Conservation (phyloP, 2,888 invertebrate species). For the Hetaerina titia region DNA sequence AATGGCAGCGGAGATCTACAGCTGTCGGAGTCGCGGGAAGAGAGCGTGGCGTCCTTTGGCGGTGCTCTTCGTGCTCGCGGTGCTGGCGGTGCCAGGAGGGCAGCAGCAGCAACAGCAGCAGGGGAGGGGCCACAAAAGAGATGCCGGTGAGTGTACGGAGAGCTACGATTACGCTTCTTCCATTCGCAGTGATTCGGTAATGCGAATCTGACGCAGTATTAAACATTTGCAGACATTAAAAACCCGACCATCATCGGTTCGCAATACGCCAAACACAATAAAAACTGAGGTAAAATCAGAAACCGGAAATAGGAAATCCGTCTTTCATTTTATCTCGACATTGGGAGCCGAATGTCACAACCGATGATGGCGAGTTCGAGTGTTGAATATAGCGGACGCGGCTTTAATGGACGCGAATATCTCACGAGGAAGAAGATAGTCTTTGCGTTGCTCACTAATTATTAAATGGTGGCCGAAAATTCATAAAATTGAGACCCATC, state of each 20-base stretch:
- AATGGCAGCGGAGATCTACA: not conserved
- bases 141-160: constrained; percentile 24
- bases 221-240: not conserved
- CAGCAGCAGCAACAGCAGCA: constrained; percentile 37
- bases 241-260: too few species aligned
- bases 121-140: constrained; percentile 51
- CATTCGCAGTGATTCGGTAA: not conserved
- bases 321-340: not conserved
- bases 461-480: too few species aligned
- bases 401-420: too few species aligned
- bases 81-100: constrained; percentile 37
- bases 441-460: too few species aligned
- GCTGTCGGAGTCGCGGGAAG: constrained; percentile 10
- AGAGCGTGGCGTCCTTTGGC: constrained; percentile 41
- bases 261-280: not conserved
- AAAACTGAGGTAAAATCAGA: not conserved
- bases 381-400: not conserved
- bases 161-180: not conserved
- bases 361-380: not conserved
- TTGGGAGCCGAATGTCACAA: not conserved
- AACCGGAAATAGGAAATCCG: not conserved
- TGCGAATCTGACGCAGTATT: not conserved
- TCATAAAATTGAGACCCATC: too few species aligned
- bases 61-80: constrained; percentile 36
- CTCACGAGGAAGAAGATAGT: too few species aligned